Base-by-base conservation (phyloP, 2,113 vertebrate genomes). In the Gasterosteus aculeatus region DNA sequence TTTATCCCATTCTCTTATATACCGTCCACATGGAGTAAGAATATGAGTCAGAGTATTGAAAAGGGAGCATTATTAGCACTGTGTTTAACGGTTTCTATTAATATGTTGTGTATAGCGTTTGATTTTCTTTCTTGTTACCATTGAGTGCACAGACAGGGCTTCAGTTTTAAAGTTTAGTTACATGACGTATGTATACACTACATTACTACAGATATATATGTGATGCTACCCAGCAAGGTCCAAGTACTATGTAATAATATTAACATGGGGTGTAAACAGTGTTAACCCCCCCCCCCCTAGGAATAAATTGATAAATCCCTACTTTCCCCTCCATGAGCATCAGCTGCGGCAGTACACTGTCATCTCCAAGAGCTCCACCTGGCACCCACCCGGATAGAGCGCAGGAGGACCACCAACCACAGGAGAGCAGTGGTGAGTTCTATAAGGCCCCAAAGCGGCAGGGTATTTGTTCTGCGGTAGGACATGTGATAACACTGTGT, bases 291-390 rank as follows among this genome's bases (percentile, higher is more conserved):
- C 33, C 33, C 5, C 33, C 33, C 33, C 33, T 35, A 59, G 14
- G 19, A 73, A 66, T 60, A 35, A 39, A 41, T 22, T 18, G n/a
- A 77, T 68, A 47, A 64, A 85, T 64, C 33, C 46, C 18, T 63
- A 49, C 78, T 67, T 88, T 63, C 39, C 74, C 29, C 19, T 62
- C 15, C 22, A 66, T 3, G 86, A 98, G 96, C 84, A 92, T 98
- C 68, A 94, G 95, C 57, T 95, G 96, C 0, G 85, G 94, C 75
- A 99, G 97, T 83, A 96, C 98, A 1, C 79, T 94, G 18, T 94
- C 96, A 54, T 95, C 94, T 42, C 91, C 92, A 1, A 95, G 95
- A 93, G 93, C 95, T 67, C 92, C 91, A 56, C 85, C 88, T 12
- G 87, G 88, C 74, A 91, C 92, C 77, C 93, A 91, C 18, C 90